Base-by-base conservation (phyloP, 2,797 vertebrate species). In the Morelia viridis region DNA sequence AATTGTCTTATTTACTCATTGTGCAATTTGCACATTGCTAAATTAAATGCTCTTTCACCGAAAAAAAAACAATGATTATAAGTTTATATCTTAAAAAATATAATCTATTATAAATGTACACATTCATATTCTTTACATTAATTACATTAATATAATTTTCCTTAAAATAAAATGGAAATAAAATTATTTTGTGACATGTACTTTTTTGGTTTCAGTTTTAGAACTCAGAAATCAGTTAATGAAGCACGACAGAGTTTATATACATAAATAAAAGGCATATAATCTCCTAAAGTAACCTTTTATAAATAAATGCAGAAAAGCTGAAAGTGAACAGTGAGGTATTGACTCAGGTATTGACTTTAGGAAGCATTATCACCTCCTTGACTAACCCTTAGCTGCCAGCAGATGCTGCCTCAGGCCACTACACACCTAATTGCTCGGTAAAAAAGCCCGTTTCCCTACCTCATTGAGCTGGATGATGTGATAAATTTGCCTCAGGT, bases 381-480 rank as follows among this genome's bases (percentile, higher is more conserved):
- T 98, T 97, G 96, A 97, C 96, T 98, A 98, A 97, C 96, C 97
- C 97, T 97, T 97, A 97, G 97, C 98, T 97, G 97, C 96, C 97
- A 98, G 97, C 97, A 97, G 98, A 98, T 96, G 97, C 98, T 97
- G 98, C 98, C 98, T 98, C 98, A 98, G 98, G 98, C 98, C 98
- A 99, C 97, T 98, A 98, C 98, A 98, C 98, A 98, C 97, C 98
- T 99, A 99, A 99, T 99, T 99, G 98, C 98, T 98, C 98, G 97
- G 98, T 98, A 99, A 98, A 99, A 92, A 98, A 97, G 98, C 98
- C 98, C 95, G 96, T 98, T 98, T 99, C 98, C 98, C 97, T 99
- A 99, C 99, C 99, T 99, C 99, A 99, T 99, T 99, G 99, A 99
- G 98, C 98, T 96, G 98, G 98, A 99, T 98, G 99, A 99, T 98